Evolutionary conservation across 2,888 invertebrate species (phyloP), one percentile per base, ranked within the genome.

Genomic region (Heliconius charithonia): DNA sequence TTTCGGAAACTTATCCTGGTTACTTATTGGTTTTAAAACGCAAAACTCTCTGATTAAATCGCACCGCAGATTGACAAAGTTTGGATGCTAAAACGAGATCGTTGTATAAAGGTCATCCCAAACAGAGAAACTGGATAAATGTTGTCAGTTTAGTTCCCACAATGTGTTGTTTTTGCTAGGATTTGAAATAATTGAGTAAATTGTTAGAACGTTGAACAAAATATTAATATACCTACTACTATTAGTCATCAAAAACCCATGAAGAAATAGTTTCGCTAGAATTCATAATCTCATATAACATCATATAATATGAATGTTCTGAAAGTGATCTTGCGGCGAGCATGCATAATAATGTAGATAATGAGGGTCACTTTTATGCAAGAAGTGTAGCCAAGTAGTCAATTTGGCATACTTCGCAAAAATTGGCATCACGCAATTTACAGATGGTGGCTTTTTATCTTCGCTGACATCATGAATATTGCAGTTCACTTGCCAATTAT

Each of bases 41-140:
- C 86, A 89, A 91, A 90, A 90, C 89, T 92, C 91, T 92, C 92
- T 93, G 92, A 93, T 93, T 94, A 92, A 93, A 93, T 93, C 90
- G 89, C 89, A 91, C 92, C 93, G 84, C 93, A 93, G 86, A 86
- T 87, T 86, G 90, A 89, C 89, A 91, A 93, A 93, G 89, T 93
- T 93, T 83, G 88, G 85, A 85, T 86, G 88, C 88, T 93, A 90
- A 92, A 93, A 93, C 89, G 88, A 89, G 89, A 91, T 86, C 89
- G 91, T 88, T 92, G 93, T 92, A 91, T 86, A 87, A 86, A 85
- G 87, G 88, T 90, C 89, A 91, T 91, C 90, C 90, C 85, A 87
- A 87, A 87, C 87, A 86, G 87, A 63, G 75, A 37, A 77, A 72
- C 75, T 79, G 78, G 70, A 66, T 41, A 62, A 77, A 78, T 72